A percentile compares a stretch with the other conserved stretches of the same genome.
phyloP scores from a whole-genome alignment of 2,113 vertebrate genomes.

The Lampris megalopsis region DNA sequence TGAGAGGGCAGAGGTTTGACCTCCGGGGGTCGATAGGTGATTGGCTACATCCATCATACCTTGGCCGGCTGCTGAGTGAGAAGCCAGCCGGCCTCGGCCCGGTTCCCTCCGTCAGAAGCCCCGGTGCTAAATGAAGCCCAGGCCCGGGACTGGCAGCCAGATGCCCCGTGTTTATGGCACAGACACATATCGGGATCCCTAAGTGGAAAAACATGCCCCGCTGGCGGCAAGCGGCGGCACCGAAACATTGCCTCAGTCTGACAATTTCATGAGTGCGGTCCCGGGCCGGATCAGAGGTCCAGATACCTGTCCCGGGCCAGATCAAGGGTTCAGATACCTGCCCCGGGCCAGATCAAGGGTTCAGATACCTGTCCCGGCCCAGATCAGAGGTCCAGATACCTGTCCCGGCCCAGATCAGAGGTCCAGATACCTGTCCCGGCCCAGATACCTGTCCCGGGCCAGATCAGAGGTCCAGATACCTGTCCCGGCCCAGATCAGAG shows the following conservation, averaged over 20 bases:
- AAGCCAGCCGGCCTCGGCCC: constrained; percentile 57
- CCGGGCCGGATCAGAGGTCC: constrained; percentile 74
- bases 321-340: no score
- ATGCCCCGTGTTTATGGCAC: constrained; percentile 74
- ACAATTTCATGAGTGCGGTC: constrained; percentile 71
- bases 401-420: no score
- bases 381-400: no score
- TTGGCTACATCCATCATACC: constrained; percentile 81
- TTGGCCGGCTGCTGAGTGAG: constrained; percentile 59
- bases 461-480: no score
- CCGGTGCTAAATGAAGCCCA: constrained; percentile 53
- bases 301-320: no score
- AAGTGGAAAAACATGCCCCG: constrained; percentile 76
- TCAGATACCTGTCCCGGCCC: no score
- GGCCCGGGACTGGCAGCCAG: constrained; percentile 64
- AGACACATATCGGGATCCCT: constrained; percentile 72
- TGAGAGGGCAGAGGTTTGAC: constrained; percentile 71
- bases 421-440: no score
- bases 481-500: no score
- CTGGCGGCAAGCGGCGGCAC: constrained; percentile 65
- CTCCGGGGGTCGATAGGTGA: constrained; percentile 76
- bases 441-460: no score
- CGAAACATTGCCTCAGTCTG: constrained; percentile 71
- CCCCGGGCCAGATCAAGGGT: no score
- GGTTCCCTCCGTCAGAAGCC: constrained; percentile 59